Evolutionary conservation across 1,140 invertebrate species (phyloP).

Genomic region (Pissodes strobi): DNA sequence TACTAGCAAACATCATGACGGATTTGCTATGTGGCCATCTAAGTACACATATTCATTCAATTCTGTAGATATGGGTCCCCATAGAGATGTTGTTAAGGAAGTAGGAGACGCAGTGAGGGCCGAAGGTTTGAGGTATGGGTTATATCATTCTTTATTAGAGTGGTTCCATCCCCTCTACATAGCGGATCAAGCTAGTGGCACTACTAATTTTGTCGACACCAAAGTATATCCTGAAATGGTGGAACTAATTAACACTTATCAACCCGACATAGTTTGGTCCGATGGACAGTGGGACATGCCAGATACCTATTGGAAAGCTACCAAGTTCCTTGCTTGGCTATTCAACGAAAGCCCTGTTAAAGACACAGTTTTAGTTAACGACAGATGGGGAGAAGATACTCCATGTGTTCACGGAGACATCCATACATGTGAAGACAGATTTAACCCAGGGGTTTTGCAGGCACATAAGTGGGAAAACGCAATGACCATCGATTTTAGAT

Average conservation of each 20-base stretch:
- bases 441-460: constrained; percentile 79
- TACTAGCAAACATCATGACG: constrained; percentile 19
- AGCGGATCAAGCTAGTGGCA: constrained; percentile 68
- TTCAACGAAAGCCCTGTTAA: constrained; percentile 94
- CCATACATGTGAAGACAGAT: constrained; percentile 84
- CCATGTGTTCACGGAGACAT: constrained; percentile 88
- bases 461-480: constrained; percentile 89
- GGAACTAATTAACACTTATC: constrained; percentile 76
- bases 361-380: constrained; percentile 85
- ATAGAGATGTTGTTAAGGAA: constrained; percentile 55
- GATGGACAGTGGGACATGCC: constrained; percentile 87
- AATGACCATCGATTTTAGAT: constrained; percentile 85
- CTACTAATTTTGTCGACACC: constrained; percentile 67
- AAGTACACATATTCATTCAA: constrained; percentile 24
- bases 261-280: constrained; percentile 91
- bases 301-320: constrained; percentile 80
- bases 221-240: constrained; percentile 78
- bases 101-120: constrained; percentile 70
- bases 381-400: constrained; percentile 80
- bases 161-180: constrained; percentile 90
- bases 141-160: constrained; percentile 89
- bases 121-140: constrained; percentile 75
- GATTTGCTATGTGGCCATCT: constrained; percentile 23
- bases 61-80: constrained; percentile 17
- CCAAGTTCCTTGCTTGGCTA: constrained; percentile 86